Evolutionary conservation across 2,888 invertebrate species (phyloP), one percentile per base, ranked within the genome.

Genomic region (Phorcus lineatus): DNA sequence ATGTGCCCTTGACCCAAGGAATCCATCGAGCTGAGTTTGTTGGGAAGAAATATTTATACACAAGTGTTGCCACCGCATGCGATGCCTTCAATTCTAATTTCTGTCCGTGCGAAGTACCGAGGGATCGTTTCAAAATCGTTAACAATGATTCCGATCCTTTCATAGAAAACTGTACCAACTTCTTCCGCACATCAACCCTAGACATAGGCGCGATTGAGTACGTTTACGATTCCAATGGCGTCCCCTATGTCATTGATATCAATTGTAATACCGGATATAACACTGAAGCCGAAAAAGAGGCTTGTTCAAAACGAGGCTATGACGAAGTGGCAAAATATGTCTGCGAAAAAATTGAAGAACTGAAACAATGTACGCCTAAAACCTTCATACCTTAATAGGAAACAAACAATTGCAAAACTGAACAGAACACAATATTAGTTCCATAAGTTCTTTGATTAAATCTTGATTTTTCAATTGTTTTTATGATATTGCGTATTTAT

Each of bases 211-310:
- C 79, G 4, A 36, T 81, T 19, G 78, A 79, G 54, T 79, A 74
- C 40, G 79, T 81, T 55, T 22, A 70, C 1, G 77, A 78, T 55
- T 19, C 24, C 0, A 47, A 28, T 6, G 78, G 67, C 0, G 77
- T 74, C 7, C 62, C 79, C 0, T 70, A 54, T 31, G 62, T 79
- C 4, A 55, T 81, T 31, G 81, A 74, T 40, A 75, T 81, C 75
- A 79, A 81, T 79, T 74, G 74, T 53, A 81, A 81, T 54, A 81
- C 57, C 7, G 54, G 19, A 9, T 81, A 77, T 62, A 79, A 78
- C 66, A 70, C 31, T 0, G 31, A 79, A 16, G 78, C 75, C 4
- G 79, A 79, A 31, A 24, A 40, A n/a, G 24, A 52, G 24, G 75
- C 74, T 24, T 70, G 81, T n/a, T 36, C 53, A 24, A 47, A 11